These are phyloP conservation scores for Dasypolia templi DNA, from an alignment of 2,888 invertebrate species.

Conservation along the genomic window DNA sequence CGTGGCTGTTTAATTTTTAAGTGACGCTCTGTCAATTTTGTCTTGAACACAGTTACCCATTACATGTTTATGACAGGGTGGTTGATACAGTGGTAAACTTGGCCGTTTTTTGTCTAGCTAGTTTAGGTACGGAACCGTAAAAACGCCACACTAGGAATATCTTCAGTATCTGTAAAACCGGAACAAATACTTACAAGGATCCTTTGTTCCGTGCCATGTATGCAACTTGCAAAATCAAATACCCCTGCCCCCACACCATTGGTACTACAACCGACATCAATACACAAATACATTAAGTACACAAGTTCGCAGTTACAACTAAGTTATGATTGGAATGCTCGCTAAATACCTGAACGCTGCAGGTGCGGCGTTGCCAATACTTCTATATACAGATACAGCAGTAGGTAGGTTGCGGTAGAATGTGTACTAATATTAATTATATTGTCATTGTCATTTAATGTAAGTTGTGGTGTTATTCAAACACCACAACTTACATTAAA, in stretches of 20 bases:
- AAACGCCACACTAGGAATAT: neutral
- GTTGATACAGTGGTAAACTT: no score
- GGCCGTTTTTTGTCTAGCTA: no score
- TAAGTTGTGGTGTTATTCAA: no score
- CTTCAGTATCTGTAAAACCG: neutral
- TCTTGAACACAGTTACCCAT: no score
- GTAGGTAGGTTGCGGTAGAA: neutral
- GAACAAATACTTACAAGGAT: neutral
- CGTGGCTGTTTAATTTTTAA: no score
- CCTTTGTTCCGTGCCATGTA: neutral
- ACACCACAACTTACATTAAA: neutral
- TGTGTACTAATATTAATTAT: neutral
- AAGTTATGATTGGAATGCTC: slow-evolving; percentile 51
- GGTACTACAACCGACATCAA: neutral
- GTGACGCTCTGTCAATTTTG: no score
- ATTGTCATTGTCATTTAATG: no score
- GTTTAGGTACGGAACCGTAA: no score
- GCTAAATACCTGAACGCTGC: slow-evolving; percentile 40
- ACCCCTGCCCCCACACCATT: neutral
- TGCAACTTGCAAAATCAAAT: neutral
- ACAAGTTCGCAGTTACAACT: slow-evolving; percentile 30
- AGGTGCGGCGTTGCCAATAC: slow-evolving; percentile 18
- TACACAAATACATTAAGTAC: slow-evolving; percentile 21
- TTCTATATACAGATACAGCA: neutral
- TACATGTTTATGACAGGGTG: no score